Evolutionary conservation across 2,113 vertebrate species (phyloP), one percentile per base, ranked within the genome.

Genomic region (Thalassarche chlororhynchos): DNA sequence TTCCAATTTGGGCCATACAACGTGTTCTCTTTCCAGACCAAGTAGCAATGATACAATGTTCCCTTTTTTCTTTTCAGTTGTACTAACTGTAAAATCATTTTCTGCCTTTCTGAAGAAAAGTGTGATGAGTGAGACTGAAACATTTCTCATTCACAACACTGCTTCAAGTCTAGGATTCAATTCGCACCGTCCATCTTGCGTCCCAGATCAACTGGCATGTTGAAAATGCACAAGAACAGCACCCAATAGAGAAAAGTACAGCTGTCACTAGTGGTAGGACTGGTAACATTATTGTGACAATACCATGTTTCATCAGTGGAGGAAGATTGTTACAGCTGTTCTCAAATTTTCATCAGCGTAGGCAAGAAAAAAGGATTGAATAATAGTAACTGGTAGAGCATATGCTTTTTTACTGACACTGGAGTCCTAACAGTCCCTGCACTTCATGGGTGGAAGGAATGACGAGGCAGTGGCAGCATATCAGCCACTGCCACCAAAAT

Each of bases 401-500:
- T 36, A 12, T 5, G 51, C 1, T 16, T 47, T 52, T 46, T 84
- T 24, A 68, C 8, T 47, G 28, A 71, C 31, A 14, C 4, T 49
- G 24, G 23, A 68, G 20, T 76, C 51, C 20, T 71, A 64, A 58
- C 13, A 83, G 57, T 28, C 29, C 29, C 38, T 77, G 58, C 2
- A 72, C 16, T 83, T 72, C 34, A 77, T 0, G 1, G 14, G 20
- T 44, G 13, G 42, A 90, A 76, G 24, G 18, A 93, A 65, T 25
- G 34, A 74, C 2, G 1, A 18, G 40, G 26, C 38, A 76, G 26
- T 5, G 8, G 44, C 34, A 81, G 32, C 0, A 0, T 60, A 83
- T 60, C n/a, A 69, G 36, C 40, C 78, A 34, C 19, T 2, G 4
- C 7, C 49, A 90, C 36, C 28, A 72, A 87, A 82, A 87, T 32